A percentile compares a stretch with the other conserved stretches of the same genome.
Conservation (phyloP, 2,888 invertebrate species). For the Dynastes hyllus region DNA sequence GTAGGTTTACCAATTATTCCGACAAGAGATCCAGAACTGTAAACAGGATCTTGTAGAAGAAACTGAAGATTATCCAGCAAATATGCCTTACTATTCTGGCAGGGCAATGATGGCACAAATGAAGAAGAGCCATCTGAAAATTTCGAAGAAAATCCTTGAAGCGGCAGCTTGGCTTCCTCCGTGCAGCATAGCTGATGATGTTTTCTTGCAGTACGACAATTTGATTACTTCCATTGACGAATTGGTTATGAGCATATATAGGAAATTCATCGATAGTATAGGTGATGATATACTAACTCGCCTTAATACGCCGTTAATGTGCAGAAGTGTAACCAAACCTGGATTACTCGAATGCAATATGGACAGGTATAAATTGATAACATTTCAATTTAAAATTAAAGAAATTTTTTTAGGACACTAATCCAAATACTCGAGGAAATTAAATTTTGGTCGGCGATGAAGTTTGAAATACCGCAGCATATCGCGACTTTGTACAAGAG, state of each 20-base stretch:
- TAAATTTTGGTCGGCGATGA: slow-evolving; percentile 81
- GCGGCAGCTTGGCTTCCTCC: slow-evolving; percentile 86
- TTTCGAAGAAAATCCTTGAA: slow-evolving; percentile 79
- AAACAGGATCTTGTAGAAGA: slow-evolving; percentile 81
- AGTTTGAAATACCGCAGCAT: slow-evolving; percentile 80
- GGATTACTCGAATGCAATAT: slow-evolving; percentile 87
- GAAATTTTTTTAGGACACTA: slow-evolving; percentile 72
- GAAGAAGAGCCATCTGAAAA: slow-evolving; percentile 78
- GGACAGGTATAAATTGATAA: slow-evolving; percentile 74
- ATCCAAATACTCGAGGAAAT: slow-evolving; percentile 83
- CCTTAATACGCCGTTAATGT: slow-evolving; percentile 83
- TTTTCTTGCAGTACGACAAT: slow-evolving; percentile 80
- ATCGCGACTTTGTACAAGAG: slow-evolving; percentile 79
- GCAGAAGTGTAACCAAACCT: slow-evolving; percentile 76
- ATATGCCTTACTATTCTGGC: slow-evolving; percentile 83
- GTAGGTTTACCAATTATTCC: slow-evolving; percentile 84
- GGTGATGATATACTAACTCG: slow-evolving; percentile 76
- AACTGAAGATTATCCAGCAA: slow-evolving; percentile 77
- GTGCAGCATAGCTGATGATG: slow-evolving; percentile 82
- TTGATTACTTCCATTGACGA: slow-evolving; percentile 76
- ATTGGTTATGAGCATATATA: slow-evolving; percentile 73
- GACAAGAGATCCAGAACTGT: slow-evolving; percentile 81
- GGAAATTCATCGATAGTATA: slow-evolving; percentile 74
- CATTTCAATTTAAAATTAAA: not conserved
- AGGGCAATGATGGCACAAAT: slow-evolving; percentile 80